Evolutionary conservation across 2,113 vertebrate genomes (phyloP).

Genomic region (Tricholaema leucomelas): DNA sequence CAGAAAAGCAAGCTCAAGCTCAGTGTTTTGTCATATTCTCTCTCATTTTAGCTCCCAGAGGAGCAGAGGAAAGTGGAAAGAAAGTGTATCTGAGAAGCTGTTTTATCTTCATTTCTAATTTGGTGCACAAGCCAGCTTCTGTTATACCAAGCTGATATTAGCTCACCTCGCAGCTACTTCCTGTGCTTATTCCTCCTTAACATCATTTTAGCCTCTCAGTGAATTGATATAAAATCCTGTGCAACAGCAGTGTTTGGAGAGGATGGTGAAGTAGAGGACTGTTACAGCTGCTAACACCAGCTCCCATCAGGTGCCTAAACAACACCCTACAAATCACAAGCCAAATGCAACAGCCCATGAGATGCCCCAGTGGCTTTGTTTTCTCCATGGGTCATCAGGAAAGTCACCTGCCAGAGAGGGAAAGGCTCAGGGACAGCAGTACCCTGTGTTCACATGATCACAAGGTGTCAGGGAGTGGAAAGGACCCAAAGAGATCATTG

Average conservation of each 20-base stretch:
- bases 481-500: no score
- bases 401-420: not conserved
- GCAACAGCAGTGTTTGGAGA: not conserved
- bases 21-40: not conserved
- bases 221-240: not conserved
- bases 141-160: not conserved
- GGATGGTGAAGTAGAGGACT: not conserved
- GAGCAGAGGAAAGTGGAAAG: not conserved
- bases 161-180: not conserved
- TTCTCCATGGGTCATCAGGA: not conserved
- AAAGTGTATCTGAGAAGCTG: not conserved
- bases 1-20: not conserved
- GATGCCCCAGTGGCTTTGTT: not conserved
- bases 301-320: not conserved
- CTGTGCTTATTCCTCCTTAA: not conserved
- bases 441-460: not conserved
- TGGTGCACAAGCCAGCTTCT: not conserved
- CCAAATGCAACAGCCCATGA: not conserved
- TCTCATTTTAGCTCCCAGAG: not conserved
- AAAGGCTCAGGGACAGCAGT: not conserved
- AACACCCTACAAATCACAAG: not conserved
- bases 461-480: no score
- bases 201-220: not conserved
- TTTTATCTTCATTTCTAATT: not conserved
- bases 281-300: not conserved